A percentile compares a stretch with the other conserved stretches of the same genome.
Conservation (phyloP, 2,113 vertebrate genomes). For the Spheniscus mendiculus region DNA sequence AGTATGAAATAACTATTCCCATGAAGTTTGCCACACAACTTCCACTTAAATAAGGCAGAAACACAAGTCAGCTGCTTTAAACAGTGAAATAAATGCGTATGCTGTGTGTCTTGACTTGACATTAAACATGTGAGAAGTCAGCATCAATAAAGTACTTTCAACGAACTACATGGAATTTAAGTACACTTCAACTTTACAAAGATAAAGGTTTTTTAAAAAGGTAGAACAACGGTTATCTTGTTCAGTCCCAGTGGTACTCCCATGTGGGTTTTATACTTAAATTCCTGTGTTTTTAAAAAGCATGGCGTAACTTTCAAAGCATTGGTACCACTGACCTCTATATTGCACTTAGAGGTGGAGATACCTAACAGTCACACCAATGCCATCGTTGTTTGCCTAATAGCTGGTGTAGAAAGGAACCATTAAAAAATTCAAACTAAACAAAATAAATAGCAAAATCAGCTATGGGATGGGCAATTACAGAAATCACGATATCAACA, state of each 20-base stretch:
- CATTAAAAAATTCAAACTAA: background rate
- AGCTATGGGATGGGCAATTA: background rate
- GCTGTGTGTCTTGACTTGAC: background rate
- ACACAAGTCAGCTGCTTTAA: background rate
- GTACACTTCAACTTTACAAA: background rate
- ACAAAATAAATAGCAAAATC: background rate
- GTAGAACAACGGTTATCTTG: background rate
- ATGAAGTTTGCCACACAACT: background rate
- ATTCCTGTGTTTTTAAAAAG: background rate
- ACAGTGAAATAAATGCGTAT: background rate
- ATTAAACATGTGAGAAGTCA: background rate
- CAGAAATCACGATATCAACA: accelerated
- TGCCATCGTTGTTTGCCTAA: background rate
- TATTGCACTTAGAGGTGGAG: background rate
- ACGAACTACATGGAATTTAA: background rate
- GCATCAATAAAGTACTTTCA: background rate
- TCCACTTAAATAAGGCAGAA: background rate
- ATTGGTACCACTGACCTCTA: background rate
- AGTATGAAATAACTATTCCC: background rate
- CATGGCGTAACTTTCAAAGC: background rate
- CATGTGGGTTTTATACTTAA: background rate
- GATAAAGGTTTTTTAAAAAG: background rate
- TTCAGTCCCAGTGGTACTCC: background rate
- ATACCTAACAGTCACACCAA: background rate
- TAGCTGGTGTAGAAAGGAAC: background rate